Conservation (phyloP, 1,140 invertebrate genomes). For the Drosophila albomicans region DNA sequence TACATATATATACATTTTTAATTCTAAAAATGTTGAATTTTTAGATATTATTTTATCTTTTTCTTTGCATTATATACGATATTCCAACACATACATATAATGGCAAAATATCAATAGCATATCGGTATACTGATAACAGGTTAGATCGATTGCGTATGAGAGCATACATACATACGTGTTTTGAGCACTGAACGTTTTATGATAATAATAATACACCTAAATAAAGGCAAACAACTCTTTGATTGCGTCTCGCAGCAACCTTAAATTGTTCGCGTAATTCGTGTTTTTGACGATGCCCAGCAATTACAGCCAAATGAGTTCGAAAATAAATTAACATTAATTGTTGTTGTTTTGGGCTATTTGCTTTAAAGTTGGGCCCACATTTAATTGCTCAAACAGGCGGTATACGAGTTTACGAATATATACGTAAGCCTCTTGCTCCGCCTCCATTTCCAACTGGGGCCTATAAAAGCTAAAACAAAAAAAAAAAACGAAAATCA, state of each 20-base stretch:
- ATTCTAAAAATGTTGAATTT: no score
- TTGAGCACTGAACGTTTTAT: no score
- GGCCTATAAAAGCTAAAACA: conserved; percentile 24
- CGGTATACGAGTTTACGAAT: conserved; percentile 13
- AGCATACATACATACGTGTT: no score
- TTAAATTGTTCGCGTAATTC: conserved; percentile 40
- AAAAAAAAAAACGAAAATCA: conserved; percentile 2
- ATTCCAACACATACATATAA: no score
- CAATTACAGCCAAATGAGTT: conserved; percentile 81
- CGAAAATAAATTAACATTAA: conserved; percentile 82
- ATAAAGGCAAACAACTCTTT: neutral
- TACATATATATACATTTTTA: no score
- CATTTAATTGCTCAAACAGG: conserved; percentile 71
- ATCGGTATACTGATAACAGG: no score
- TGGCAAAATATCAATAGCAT: no score
- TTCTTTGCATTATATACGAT: no score
- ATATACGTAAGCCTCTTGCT: neutral
- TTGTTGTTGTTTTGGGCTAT: conserved; percentile 66
- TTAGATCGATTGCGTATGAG: no score
- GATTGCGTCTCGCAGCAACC: conserved; percentile 24
- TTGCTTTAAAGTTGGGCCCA: conserved; percentile 63
- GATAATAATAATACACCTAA: no score
- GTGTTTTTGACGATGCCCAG: conserved; percentile 52
- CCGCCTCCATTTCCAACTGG: conserved; percentile 9
- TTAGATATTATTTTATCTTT: no score